Conservation (phyloP, 2,113 vertebrate species). For the Reinhardtius hippoglossoides region DNA sequence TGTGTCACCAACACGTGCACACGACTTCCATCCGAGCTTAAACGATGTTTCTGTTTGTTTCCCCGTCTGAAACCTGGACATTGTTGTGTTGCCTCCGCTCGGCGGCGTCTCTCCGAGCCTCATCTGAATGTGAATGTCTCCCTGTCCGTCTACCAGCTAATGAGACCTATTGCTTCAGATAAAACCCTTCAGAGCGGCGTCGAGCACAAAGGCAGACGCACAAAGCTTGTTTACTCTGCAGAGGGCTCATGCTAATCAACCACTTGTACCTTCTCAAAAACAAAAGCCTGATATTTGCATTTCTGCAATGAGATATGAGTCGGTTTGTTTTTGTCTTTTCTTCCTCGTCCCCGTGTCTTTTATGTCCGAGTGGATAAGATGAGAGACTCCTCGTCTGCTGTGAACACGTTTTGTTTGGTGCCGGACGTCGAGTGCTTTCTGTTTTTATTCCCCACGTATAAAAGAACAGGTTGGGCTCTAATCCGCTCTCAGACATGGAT, state of each 20-base stretch:
- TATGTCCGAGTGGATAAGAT: conserved; percentile 42
- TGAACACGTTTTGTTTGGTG: conserved; percentile 22
- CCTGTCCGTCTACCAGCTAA: conserved; percentile 60
- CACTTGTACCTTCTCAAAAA: conserved; percentile 59
- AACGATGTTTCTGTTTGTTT: too few relatives aligned
- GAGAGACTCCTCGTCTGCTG: conserved; percentile 41
- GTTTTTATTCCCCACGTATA: neutral
- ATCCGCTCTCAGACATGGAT: conserved; percentile 12
- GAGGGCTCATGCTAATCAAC: conserved; percentile 67
- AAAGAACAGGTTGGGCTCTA: conserved; percentile 38
- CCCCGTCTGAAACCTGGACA: neutral
- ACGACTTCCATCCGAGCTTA: too few relatives aligned
- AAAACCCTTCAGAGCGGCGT: conserved; percentile 34
- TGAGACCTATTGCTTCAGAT: conserved; percentile 65
- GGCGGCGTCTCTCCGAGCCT: conserved; percentile 22
- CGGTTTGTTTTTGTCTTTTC: conserved; percentile 50
- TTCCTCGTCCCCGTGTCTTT: conserved; percentile 38
- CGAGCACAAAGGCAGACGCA: conserved; percentile 50
- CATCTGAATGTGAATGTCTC: conserved; percentile 58
- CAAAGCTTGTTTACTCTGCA: conserved; percentile 68
- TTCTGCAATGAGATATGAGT: conserved; percentile 49
- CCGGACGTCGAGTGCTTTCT: conserved; percentile 24
- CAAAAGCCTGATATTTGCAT: conserved; percentile 67
- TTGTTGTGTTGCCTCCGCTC: neutral
- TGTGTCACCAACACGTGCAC: too few relatives aligned